Base-by-base conservation (phyloP, 2,113 vertebrate genomes). In the Phrynocephalus versicolor region DNA sequence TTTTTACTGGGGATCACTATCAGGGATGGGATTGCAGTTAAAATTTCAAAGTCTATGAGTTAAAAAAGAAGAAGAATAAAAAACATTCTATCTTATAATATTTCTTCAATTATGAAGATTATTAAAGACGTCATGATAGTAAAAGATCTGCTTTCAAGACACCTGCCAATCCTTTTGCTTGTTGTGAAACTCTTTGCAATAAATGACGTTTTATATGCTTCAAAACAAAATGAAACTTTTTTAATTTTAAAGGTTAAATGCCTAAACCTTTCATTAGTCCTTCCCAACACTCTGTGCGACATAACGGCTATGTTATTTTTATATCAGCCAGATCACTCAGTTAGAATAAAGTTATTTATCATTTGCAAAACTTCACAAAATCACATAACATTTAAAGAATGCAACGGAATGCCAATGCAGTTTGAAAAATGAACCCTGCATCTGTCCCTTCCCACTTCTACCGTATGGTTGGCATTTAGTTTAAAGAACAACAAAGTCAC, bases 401-500 rank as follows among this genome's bases (percentile, higher is more conserved):
- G 75, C 70, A 82, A 85, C 91, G 91, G 94, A 33, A 71, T 91
- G 93, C 41, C 77, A 92, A 51, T 91, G 13, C 18, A 81, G 86
- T 95, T 90, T 83, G 80, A 92, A 92, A 94, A 93, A 89, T 80
- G 37, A 94, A 89, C 81, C 87, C 71, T 92, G 93, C 91, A 89
- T 94, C 88, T 90, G 94, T 64, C 92, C 81, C 87, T 77, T 93
- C 89, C 90, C 87, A 93, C 94, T 92, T 89, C 86, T 90, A 88
- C 92, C 94, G 92, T 94, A 93, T 94, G 84, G 87, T 37, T 92
- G 92, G 89, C 85, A 90, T 88, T 93, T 88, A 92, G 83, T 87
- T 92, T 74, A 89, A 86, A 88, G 91, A 93, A 75, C 39, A 91
- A 85, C 6, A 87, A 92, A 94, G 72, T 92, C 90, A 94, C 85